Percentiles rank a stretch among this genome's conserved stretches.
Conservation (phyloP, 1,140 invertebrate species). For the Brachionus plicatilis region DNA sequence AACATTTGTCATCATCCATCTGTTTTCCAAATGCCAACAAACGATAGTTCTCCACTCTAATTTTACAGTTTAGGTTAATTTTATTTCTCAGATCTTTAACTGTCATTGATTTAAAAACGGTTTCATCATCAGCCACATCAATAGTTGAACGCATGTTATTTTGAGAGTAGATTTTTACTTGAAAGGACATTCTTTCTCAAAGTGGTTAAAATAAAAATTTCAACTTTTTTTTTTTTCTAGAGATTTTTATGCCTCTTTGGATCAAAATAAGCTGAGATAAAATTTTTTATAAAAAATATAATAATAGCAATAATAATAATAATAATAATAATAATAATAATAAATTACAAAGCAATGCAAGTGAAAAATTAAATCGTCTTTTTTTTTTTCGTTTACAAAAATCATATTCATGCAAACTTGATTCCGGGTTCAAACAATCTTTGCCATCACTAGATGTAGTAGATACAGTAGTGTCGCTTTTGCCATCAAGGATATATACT, state of each 20-base stretch:
- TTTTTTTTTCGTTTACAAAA: too few species aligned
- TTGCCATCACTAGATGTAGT: background rate
- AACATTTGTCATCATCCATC: background rate
- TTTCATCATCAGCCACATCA: background rate
- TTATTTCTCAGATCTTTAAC: background rate
- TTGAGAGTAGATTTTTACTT: background rate
- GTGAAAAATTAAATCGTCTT: too few species aligned
- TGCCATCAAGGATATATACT: background rate
- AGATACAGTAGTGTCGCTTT: background rate
- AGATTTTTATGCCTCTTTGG: background rate
- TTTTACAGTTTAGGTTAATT: background rate
- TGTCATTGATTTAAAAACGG: background rate
- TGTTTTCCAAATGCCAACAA: slow-evolving; percentile 5
- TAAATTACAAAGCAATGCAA: too few species aligned
- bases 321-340: too few species aligned
- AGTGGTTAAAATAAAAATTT: background rate
- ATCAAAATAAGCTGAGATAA: too few species aligned
- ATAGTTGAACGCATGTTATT: background rate
- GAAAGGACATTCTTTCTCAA: background rate
- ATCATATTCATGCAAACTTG: background rate
- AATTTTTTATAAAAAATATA: too few species aligned
- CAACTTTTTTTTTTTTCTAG: background rate
- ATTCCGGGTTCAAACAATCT: background rate
- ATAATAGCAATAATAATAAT: too few species aligned
- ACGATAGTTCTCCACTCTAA: background rate